phyloP scores from a whole-genome alignment of 1,140 invertebrate species.

The Drosophila sp. region DNA sequence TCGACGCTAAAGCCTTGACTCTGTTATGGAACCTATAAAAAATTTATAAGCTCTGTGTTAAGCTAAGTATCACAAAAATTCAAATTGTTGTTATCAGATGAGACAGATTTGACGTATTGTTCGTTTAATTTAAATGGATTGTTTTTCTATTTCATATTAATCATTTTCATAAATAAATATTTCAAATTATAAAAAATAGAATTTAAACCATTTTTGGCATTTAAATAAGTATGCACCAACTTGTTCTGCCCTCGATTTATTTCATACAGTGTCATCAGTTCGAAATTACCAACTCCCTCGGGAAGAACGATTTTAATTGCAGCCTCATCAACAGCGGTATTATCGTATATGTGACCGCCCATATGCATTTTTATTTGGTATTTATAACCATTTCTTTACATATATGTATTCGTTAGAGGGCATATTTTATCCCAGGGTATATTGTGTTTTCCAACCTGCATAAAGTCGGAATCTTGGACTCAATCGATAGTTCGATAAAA shows the following conservation, averaged over 20 bases:
- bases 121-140: no score
- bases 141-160: no score
- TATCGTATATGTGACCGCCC: slow-evolving; percentile 98
- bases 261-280: slow-evolving; percentile 92
- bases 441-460: slow-evolving; percentile 99
- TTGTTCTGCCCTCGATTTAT: slow-evolving; percentile 90
- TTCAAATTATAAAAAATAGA: no score
- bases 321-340: slow-evolving; percentile 97
- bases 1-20: no score
- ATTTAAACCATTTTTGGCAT: slow-evolving; percentile 85
- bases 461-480: slow-evolving; percentile 98
- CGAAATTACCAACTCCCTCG: slow-evolving; percentile 93
- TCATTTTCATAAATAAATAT: no score
- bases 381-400: slow-evolving; percentile 91
- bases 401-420: slow-evolving; percentile 98
- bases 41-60: no score
- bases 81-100: no score
- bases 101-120: no score
- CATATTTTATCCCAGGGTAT: slow-evolving; percentile 98
- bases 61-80: no score
- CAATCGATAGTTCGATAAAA: slow-evolving; percentile 95
- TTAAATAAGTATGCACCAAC: slow-evolving; percentile 96
- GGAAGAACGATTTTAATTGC: slow-evolving; percentile 96
- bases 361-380: slow-evolving; percentile 96
- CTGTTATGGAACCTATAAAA: no score